A percentile compares a stretch with the other conserved stretches of the same genome.
These are phyloP conservation scores for Bombus fervidus DNA, from an alignment of 1,140 invertebrate genomes.

Conservation along the genomic window DNA sequence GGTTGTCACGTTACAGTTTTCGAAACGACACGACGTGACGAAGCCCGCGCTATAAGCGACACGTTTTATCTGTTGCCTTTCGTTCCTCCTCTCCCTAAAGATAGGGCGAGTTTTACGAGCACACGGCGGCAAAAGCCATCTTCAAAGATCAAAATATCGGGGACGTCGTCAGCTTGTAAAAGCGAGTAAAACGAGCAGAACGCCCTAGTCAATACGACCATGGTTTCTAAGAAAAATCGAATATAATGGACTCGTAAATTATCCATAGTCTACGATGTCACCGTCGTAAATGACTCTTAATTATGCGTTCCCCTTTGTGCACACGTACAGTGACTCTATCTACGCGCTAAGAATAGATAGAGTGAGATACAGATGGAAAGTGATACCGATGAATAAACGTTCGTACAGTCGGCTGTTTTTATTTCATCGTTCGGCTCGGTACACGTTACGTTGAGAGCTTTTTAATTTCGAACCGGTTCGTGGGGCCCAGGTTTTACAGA, in stretches of 20 bases:
- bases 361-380: too few species aligned
- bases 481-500: too few species aligned
- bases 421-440: background rate
- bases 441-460: background rate
- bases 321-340: background rate
- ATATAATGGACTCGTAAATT: slow-evolving; percentile 75
- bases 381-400: slow-evolving; percentile 7
- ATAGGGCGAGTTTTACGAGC: slow-evolving; percentile 34
- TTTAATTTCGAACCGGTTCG: background rate
- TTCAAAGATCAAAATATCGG: slow-evolving; percentile 10
- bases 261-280: slow-evolving; percentile 61
- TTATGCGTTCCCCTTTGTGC: slow-evolving; percentile 15
- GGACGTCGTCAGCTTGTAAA: slow-evolving; percentile 31
- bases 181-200: slow-evolving; percentile 1
- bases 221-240: slow-evolving; percentile 61
- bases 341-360: too few species aligned
- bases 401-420: background rate
- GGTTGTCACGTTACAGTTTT: slow-evolving; percentile 43
- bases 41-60: slow-evolving; percentile 34
- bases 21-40: slow-evolving; percentile 45
- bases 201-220: background rate
- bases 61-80: slow-evolving; percentile 20
- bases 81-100: background rate
- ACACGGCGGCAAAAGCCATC: background rate
- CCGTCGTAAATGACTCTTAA: slow-evolving; percentile 64